Conservation (phyloP, 2,888 invertebrate species). For the Hydriomena furcata region DNA sequence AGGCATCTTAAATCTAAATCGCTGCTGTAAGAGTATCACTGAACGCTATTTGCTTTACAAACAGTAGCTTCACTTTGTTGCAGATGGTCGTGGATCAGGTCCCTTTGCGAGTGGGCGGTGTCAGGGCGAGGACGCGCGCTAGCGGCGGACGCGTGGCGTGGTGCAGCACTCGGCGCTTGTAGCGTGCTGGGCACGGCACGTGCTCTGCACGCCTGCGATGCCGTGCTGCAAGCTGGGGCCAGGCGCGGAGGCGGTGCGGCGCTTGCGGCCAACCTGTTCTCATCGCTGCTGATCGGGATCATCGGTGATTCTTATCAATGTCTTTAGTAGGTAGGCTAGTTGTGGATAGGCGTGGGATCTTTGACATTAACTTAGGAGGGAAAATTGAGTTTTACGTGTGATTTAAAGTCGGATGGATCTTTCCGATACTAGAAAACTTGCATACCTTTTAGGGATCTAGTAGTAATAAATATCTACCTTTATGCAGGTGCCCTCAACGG, state of each 20-base stretch:
- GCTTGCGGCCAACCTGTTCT: conserved; percentile 73
- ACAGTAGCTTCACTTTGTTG: too few species aligned
- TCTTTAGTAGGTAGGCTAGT: too few species aligned
- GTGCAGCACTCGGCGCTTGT: conserved; percentile 65
- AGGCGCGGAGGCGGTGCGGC: conserved; percentile 65
- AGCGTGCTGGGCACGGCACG: conserved; percentile 75
- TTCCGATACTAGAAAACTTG: too few species aligned
- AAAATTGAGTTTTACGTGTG: too few species aligned
- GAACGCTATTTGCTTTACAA: too few species aligned
- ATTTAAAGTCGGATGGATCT: too few species aligned
- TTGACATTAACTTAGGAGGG: too few species aligned
- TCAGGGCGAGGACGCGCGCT: conserved; percentile 72
- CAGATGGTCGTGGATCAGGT: conserved; percentile 74
- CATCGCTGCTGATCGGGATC: conserved; percentile 71
- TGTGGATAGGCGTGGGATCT: too few species aligned
- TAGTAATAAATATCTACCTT: too few species aligned
- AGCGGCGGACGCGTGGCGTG: conserved; percentile 71
- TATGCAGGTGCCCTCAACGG: conserved; percentile 68
- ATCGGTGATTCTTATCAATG: conserved; percentile 57
- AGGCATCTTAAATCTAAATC: too few species aligned
- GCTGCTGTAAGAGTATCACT: too few species aligned
- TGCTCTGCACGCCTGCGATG: conserved; percentile 76
- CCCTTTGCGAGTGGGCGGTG: conserved; percentile 67
- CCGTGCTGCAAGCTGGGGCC: conserved; percentile 72
- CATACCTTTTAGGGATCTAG: too few species aligned